These are phyloP conservation scores for Sebastes steindachneri DNA, from an alignment of 2,797 vertebrate genomes.

Conservation along the genomic window DNA sequence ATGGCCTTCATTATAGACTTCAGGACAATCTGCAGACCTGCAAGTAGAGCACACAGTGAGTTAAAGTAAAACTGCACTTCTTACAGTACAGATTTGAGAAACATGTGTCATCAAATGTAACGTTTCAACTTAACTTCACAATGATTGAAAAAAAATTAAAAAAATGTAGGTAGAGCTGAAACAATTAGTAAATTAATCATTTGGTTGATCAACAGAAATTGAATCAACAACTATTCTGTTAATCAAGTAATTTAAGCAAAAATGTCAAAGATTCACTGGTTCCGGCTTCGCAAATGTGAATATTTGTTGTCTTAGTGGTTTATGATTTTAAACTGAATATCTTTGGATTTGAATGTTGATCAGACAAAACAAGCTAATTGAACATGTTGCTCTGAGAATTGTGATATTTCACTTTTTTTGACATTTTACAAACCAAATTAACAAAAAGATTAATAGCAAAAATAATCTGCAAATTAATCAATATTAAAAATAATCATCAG, in stretches of 20 bases:
- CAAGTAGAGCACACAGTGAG: constrained; percentile 21
- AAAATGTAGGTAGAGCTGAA: not conserved
- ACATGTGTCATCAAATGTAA: not conserved
- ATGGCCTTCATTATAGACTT: constrained; percentile 99
- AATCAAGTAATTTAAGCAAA: not conserved
- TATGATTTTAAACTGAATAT: not conserved
- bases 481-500: too few species aligned
- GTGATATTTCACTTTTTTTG: not conserved
- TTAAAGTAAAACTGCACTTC: not conserved
- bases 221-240: too few species aligned
- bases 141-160: not conserved
- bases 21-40: constrained; percentile 96
- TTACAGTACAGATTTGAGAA: not conserved
- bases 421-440: not conserved
- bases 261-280: not conserved
- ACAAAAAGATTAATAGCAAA: not conserved
- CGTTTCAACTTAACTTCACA: not conserved
- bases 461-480: not conserved
- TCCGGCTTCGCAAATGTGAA: not conserved
- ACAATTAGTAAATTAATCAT: not conserved
- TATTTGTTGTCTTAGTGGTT: not conserved
- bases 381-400: not conserved
- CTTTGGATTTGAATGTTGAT: not conserved
- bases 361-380: not conserved
- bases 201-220: too few species aligned